Evolutionary conservation across 2,113 vertebrate species (phyloP).

Genomic region (Cryptotis parvus): DNA sequence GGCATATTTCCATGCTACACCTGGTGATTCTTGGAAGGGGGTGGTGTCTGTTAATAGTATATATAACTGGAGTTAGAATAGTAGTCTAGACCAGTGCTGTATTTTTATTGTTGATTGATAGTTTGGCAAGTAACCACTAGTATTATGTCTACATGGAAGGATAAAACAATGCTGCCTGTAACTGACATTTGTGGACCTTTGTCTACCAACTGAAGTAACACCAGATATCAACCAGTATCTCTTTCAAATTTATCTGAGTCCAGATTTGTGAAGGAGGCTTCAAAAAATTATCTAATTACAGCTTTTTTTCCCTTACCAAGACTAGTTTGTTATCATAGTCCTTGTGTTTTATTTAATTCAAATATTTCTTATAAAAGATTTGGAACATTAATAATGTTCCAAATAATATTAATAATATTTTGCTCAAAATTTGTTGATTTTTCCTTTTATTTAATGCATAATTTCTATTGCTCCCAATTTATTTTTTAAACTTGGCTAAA

Average conservation of each 20-base stretch:
- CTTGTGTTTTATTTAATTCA: neutral
- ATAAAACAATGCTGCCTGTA: neutral
- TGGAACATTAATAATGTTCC: neutral
- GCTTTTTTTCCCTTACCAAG: too few species aligned
- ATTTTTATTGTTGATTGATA: neutral
- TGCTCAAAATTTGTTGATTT: neutral
- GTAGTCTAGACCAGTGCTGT: neutral
- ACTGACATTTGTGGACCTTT: neutral
- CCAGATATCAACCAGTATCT: neutral
- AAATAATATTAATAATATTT: too few species aligned
- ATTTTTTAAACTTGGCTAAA: too few species aligned
- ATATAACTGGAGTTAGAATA: neutral
- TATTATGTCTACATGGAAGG: neutral
- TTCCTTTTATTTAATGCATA: neutral
- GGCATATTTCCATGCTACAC: too few species aligned
- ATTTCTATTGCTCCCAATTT: neutral
- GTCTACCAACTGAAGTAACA: neutral
- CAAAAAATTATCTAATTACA: neutral
- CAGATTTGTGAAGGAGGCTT: too few species aligned
- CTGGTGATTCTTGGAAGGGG: too few species aligned
- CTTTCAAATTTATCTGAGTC: neutral
- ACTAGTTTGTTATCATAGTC: too few species aligned
- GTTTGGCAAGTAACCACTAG: neutral
- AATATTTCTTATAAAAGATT: neutral
- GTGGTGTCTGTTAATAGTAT: neutral